Percentiles rank a stretch among this genome's conserved stretches.
phyloP scores from a whole-genome alignment of 1,140 invertebrate genomes.

The Diuraphis noxia region DNA sequence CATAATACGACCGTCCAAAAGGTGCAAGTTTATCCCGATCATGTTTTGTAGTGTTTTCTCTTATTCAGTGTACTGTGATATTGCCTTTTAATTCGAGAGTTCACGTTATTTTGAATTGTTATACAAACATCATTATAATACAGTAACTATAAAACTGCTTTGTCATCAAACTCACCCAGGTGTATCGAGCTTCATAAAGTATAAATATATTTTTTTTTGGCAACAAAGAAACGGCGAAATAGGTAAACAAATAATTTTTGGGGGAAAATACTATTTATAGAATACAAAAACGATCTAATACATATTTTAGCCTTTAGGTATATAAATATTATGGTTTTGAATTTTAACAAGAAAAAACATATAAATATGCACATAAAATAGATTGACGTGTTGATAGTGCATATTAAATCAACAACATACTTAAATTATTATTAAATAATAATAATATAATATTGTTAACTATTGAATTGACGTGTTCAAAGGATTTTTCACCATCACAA shows the following conservation, averaged over 20 bases:
- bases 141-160: neutral
- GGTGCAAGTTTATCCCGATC: neutral
- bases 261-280: neutral
- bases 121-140: conserved; percentile 12
- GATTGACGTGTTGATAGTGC: neutral
- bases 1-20: conserved; percentile 11
- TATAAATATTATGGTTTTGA: neutral
- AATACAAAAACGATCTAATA: neutral
- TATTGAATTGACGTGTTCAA: neutral
- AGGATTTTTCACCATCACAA: neutral
- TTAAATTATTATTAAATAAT: neutral
- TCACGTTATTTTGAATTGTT: conserved; percentile 17
- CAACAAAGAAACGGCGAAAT: neutral
- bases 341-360: neutral
- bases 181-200: neutral
- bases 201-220: neutral
- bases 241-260: neutral
- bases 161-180: neutral
- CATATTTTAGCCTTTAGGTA: neutral
- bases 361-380: neutral
- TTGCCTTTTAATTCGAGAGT: conserved; percentile 11
- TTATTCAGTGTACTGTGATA: neutral
- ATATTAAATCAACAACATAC: neutral
- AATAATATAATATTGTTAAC: neutral
- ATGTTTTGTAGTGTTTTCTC: neutral